phyloP scores from a whole-genome alignment of 2,888 invertebrate genomes.

The Napeogenes sylphis region DNA sequence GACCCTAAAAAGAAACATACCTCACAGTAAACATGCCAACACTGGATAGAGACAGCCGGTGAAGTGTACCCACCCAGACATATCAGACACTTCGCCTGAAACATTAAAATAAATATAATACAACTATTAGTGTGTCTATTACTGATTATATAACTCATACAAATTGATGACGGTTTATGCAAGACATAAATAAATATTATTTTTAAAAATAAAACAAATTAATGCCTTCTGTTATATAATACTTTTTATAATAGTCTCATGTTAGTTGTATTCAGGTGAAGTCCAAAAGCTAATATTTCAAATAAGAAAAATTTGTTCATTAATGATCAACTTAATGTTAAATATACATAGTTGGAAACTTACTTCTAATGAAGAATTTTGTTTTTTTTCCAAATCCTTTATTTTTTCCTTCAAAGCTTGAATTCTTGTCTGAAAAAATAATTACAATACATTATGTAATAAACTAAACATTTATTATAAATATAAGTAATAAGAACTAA shows the following conservation, averaged over 20 bases:
- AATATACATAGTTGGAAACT: conserved; percentile 12
- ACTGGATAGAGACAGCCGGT: conserved; percentile 94
- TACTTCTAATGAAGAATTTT: conserved; percentile 59
- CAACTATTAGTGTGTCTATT: neutral
- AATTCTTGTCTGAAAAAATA: conserved; percentile 58
- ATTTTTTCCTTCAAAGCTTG: conserved; percentile 87
- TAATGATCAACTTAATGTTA: no score
- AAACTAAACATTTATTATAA: no score
- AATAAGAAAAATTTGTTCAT: no score
- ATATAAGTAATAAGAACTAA: no score
- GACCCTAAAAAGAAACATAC: conserved; percentile 36
- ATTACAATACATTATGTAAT: neutral
- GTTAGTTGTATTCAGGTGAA: no score
- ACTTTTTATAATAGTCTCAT: no score
- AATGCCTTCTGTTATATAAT: no score
- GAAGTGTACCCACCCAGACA: conserved; percentile 91
- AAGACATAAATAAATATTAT: no score
- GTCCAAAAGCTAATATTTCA: no score
- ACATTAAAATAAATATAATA: conserved; percentile 27
- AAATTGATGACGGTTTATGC: no score
- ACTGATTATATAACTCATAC: no score
- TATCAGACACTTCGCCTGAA: conserved; percentile 90
- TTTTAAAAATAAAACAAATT: no score
- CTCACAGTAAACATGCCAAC: conserved; percentile 98
- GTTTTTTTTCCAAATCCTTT: conserved; percentile 82